Percentiles rank a stretch among this genome's conserved stretches.
phyloP scores from a whole-genome alignment of 2,113 vertebrate genomes.

The Scopus umbretta region DNA sequence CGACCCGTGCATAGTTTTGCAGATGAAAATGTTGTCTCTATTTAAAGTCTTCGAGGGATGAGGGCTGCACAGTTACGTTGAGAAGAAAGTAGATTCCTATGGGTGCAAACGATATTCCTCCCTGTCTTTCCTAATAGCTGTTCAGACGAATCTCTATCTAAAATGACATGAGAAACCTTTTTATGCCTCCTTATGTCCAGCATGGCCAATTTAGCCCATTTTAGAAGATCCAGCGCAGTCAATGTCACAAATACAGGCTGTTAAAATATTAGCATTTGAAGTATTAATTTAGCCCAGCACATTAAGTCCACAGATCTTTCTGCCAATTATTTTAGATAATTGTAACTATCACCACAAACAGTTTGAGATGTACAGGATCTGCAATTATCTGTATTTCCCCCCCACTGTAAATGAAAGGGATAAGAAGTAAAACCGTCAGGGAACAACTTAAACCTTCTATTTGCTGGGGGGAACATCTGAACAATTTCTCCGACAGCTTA shows the following conservation, averaged over 20 bases:
- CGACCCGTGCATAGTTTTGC: accelerated
- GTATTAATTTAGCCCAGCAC: not conserved
- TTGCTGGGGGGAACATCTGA: not conserved
- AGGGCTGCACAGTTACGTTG: not conserved
- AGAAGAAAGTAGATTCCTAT: not conserved
- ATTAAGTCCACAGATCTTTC: conserved; percentile 25
- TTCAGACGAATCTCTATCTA: not conserved
- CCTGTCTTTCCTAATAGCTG: not conserved
- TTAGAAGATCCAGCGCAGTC: not conserved
- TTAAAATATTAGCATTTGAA: not conserved
- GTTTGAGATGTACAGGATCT: conserved; percentile 7
- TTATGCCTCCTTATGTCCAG: not conserved
- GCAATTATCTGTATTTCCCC: conserved; percentile 15
- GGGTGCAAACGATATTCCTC: not conserved
- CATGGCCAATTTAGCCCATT: not conserved
- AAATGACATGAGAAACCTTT: not conserved
- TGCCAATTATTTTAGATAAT: conserved; percentile 48
- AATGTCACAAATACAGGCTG: not conserved
- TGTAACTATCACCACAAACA: conserved; percentile 33
- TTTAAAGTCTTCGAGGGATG: not conserved
- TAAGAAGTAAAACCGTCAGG: not conserved
- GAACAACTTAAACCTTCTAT: not conserved
- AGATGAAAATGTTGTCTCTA: not conserved
- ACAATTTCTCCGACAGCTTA: not conserved
- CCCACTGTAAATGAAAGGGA: conserved; percentile 10